phyloP scores from a whole-genome alignment of 1,140 invertebrate species.

The Scaptomyza hsui region DNA sequence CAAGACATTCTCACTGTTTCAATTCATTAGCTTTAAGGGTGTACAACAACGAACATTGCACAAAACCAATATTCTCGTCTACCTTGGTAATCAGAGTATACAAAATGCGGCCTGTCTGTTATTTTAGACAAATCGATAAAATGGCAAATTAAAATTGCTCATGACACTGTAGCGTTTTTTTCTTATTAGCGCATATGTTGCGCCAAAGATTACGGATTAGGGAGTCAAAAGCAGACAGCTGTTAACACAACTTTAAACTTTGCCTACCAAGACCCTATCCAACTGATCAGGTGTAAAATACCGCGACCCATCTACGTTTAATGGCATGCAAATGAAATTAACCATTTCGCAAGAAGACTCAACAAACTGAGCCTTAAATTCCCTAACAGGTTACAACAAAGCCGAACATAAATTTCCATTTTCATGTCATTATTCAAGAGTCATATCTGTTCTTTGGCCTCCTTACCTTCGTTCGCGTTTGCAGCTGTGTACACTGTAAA shows the following conservation, averaged over 20 bases:
- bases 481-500: conserved; percentile 2
- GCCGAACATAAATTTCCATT: conserved; percentile 30
- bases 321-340: conserved; percentile 15
- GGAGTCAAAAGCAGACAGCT: background rate
- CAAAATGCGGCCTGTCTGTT: background rate
- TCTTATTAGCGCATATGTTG: background rate
- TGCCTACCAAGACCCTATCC: background rate
- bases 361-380: background rate
- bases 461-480: background rate
- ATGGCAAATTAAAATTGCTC: conserved; percentile 49
- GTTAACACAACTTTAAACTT: background rate
- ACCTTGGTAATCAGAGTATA: too few relatives aligned
- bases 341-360: background rate
- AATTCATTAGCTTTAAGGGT: too few relatives aligned
- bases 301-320: background rate
- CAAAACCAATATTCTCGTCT: too few relatives aligned
- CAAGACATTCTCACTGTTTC: too few relatives aligned
- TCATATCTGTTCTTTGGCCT: conserved; percentile 8
- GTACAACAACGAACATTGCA: too few relatives aligned
- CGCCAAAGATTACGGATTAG: background rate
- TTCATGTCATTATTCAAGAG: conserved; percentile 23
- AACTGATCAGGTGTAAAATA: conserved; percentile 22
- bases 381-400: background rate
- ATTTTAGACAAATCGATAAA: conserved; percentile 48
- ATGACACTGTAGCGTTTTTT: conserved; percentile 10